Percentiles rank a stretch among this genome's conserved stretches.
Evolutionary conservation across 2,113 vertebrate species (phyloP).

Genomic region (Megaceryle maxima): DNA sequence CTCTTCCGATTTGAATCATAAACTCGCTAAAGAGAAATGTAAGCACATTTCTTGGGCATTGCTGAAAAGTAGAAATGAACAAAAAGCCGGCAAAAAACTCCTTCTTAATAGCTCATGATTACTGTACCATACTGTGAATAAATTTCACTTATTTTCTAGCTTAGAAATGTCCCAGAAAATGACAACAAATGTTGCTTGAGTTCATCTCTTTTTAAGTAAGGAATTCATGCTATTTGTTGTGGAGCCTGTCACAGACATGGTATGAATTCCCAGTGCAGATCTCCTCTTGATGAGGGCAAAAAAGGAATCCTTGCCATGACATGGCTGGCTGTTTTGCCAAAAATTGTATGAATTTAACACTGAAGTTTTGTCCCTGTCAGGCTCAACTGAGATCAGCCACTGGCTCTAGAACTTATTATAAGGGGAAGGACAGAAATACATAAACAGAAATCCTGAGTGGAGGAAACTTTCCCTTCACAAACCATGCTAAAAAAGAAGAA

Average conservation of each 20-base stretch:
- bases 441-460: not conserved
- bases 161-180: not conserved
- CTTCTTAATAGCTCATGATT: not conserved
- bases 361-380: not conserved
- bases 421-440: not conserved
- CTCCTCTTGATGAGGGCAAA: not conserved
- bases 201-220: not conserved
- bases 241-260: not conserved
- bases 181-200: not conserved
- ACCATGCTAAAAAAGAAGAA: not conserved
- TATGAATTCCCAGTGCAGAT: not conserved
- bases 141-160: not conserved
- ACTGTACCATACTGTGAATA: not conserved
- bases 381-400: not conserved
- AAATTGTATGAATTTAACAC: not conserved
- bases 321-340: not conserved
- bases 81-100: not conserved
- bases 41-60: conserved; percentile 22
- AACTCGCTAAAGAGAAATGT: not conserved
- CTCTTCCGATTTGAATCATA: not conserved
- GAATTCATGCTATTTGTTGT: not conserved
- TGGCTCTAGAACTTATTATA: not conserved
- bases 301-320: not conserved
- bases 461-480: not conserved
- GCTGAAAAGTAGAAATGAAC: conserved; percentile 1